These are phyloP conservation scores for Troglohyphantes excavatus DNA, from an alignment of 2,888 invertebrate genomes.

Conservation along the genomic window DNA sequence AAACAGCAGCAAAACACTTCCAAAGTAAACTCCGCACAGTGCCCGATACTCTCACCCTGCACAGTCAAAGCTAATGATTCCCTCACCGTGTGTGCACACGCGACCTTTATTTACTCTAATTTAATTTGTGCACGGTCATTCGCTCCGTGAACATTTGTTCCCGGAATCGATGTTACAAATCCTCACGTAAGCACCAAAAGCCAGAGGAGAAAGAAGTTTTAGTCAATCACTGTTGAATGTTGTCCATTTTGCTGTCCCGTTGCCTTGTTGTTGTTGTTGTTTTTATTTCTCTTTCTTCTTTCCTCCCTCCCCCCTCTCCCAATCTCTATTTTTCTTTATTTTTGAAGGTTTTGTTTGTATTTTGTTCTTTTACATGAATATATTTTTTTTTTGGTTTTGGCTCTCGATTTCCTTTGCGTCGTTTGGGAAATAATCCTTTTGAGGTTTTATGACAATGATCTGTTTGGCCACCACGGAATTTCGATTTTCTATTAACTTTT, in stretches of 20 bases:
- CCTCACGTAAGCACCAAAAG: constrained; percentile 53
- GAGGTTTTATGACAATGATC: not conserved
- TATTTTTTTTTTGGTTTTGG: not conserved
- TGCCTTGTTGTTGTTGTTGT: constrained; percentile 16
- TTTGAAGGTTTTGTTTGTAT: constrained; percentile 6
- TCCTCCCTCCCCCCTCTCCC: constrained; percentile 5
- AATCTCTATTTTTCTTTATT: not conserved
- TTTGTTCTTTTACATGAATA: constrained; percentile 17
- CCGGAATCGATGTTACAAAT: constrained; percentile 55
- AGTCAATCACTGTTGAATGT: constrained; percentile 63
- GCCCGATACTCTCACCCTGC: not conserved
- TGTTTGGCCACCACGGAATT: too few relatives aligned
- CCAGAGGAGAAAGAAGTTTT: constrained; percentile 30
- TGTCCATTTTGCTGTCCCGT: constrained; percentile 45
- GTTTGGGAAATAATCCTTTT: constrained; percentile 47
- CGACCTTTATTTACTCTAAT: constrained; percentile 13
- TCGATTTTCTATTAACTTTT: too few relatives aligned
- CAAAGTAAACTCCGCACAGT: too few relatives aligned
- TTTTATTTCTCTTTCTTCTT: constrained; percentile 8
- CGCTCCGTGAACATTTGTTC: constrained; percentile 42
- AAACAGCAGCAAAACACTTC: not conserved
- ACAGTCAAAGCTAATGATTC: not conserved
- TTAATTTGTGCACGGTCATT: constrained; percentile 55
- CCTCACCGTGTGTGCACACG: not conserved
- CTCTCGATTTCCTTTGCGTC: constrained; percentile 11